Evolutionary conservation across 2,113 vertebrate species (phyloP), one percentile per base, ranked within the genome.

Genomic region (Pseudonaja textilis): DNA sequence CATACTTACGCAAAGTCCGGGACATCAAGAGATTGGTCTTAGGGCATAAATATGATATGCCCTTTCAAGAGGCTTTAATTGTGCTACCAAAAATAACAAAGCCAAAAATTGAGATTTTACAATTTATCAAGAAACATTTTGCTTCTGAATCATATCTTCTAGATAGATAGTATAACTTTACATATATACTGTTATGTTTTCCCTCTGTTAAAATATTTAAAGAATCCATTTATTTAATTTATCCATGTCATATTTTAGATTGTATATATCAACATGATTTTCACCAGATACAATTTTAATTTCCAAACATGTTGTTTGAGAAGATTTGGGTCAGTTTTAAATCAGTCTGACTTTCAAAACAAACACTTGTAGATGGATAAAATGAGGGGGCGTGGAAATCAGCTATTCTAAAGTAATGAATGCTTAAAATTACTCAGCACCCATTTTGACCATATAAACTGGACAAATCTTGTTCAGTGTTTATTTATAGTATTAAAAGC

Each of bases 21-120:
- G 96, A 81, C 90, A 95, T 86, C 26, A 88, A 85, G 90, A n/a
- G 85, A n/a, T 95, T 96, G 94, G 50, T 94, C 88, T 56, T 90
- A 39, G 85, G 90, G 95, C 93, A 94, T 93, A 93, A 92, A 95
- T 91, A 89, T 85, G 87, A 22, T 94, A 95, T 96, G 97, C 95
- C 91, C 81, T 96, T 85, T 96, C 93, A 96, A 74, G 95, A 96
- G 96, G 94, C 88, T 95, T 94, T 90, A 97, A 96, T 94, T 95
- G 29, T 94, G 93, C 93, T 95, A 96, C 92, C 90, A 96, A 96
- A 91, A 89, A 92, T 85, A 96, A 92, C 95, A 97, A 97, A 95
- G 94, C 55, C 95, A 96, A 96, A 96, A 96, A 97, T 95, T 95
- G 94, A 92, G 93, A 93, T 92, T 95, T 96, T 93, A 92, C 96